Evolutionary conservation across 2,797 vertebrate species (phyloP), one percentile per base, ranked within the genome.

Genomic region (Lates japonicus): DNA sequence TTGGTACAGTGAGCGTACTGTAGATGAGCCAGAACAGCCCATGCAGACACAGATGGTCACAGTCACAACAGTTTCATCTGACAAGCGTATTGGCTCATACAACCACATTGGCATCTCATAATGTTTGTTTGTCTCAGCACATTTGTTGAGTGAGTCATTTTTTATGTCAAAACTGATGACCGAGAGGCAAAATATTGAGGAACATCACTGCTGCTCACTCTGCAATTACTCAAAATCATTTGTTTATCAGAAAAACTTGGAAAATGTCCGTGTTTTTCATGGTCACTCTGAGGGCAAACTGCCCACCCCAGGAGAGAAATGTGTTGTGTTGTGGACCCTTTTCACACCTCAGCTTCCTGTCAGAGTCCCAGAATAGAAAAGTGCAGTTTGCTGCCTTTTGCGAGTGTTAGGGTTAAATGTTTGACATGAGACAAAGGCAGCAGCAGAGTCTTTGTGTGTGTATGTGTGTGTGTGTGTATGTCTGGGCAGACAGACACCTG

Each of bases 11-110:
- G 58, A 64, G 29, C 46, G 42, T 42, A 13, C 29, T 51, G 62
- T 41, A 46, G 42, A 48, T 61, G 31, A 57, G 58, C 58, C 74
- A 63, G 14, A 80, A 35, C 49, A 49, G 33, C 61, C 31, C 14
- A 11, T 65, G 12, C 61, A 33, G 65, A 37, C 70, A 48, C 72
- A 82, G 82, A 82, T 78, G 76, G 70, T 60, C 16, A 52, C 65
- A 58, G 59, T 76, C 69, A 77, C 44, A 64, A 74, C 62, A 68
- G 52, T 70, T 87, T 73, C 60, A 65, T 61, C 17, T 67, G 70
- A 79, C 29, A 55, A 70, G 66, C 17, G 51, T 35, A 14, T 14
- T 64, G 44, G 46, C 60, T 61, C 49, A n/a, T 20, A 70, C 80
- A 54, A 5, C 42, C 57, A 20, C 29, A 6, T 37, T 60, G 52